These are phyloP conservation scores for Mesitornis unicolor DNA, from an alignment of 2,113 vertebrate species.

Conservation along the genomic window DNA sequence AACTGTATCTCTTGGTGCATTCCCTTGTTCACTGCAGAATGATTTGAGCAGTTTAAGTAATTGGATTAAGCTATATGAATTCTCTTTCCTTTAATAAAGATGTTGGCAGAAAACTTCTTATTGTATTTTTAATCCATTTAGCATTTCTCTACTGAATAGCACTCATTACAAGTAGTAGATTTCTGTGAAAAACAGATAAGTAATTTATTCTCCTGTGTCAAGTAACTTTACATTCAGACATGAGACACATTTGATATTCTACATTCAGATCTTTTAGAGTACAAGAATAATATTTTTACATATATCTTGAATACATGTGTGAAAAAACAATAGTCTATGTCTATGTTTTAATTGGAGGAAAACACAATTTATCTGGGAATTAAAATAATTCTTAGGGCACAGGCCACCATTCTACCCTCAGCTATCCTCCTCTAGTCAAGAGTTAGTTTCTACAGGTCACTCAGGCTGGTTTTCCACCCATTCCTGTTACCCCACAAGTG, in stretches of 20 bases:
- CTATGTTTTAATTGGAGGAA: background rate
- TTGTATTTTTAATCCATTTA: background rate
- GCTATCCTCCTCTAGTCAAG: background rate
- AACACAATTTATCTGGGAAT: background rate
- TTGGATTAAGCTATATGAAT: background rate
- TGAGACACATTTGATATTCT: too few relatives aligned
- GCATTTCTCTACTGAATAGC: background rate
- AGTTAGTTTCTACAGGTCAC: background rate
- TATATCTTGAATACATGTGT: background rate
- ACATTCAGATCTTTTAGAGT: background rate
- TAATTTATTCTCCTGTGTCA: background rate
- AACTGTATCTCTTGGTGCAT: background rate
- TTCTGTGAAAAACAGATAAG: background rate
- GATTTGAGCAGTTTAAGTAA: background rate
- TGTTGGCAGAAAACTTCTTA: background rate
- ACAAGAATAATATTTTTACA: background rate
- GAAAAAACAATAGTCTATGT: background rate
- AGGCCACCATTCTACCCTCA: background rate
- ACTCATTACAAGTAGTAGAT: background rate
- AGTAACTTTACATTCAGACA: background rate
- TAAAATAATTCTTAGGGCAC: background rate
- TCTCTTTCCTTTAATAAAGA: slow-evolving; percentile 3
- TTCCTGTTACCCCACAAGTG: background rate
- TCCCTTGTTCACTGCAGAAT: background rate
- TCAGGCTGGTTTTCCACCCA: background rate